Evolutionary conservation across 2,113 vertebrate species (phyloP), one percentile per base, ranked within the genome.

Genomic region (Thermophis baileyi): DNA sequence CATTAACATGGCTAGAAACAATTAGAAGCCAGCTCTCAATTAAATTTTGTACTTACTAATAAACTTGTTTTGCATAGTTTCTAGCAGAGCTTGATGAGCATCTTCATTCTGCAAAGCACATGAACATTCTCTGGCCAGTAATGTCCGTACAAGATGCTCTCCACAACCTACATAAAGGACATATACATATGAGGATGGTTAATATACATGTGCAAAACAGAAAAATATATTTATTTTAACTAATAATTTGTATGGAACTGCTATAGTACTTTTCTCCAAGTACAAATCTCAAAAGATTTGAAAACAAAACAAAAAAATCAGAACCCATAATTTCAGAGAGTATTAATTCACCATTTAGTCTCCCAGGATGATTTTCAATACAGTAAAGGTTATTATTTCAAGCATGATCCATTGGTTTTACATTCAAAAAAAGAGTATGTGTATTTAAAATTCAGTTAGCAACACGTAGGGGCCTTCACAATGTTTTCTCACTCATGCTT

Each of bases 21-120:
- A 50, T 46, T 2, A 81, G 51, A 47, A n/a, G 6, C 7, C 6
- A 35, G 30, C 10, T 92, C 46, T 12, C 24, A 81, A 16, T 10
- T 20, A n/a, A 25, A 88, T 74, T 49, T 22, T 1, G 69, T 93
- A 98, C 99, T 99, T 97, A 99, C 99, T 98, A 97, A 99, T 99
- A 97, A 99, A 99, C 96, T 99, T 99, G 96, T 99, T 99, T 98
- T 99, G 99, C 99, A 99, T 99, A 98, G 99, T 99, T 96, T 99
- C 99, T 97, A 99, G 97, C 95, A 99, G 97, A 86, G 99, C 99
- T 96, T 99, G 99, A 96, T 99, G 99, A 95, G 99, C 99, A 97
- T 99, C 99, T 96, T 99, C 99, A 27, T 98, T 97, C 97, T 99
- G 99, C 97, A 99, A 98, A 97, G 99, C 99, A 93, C 98, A 97